Base-by-base conservation (phyloP, 2,113 vertebrate species). In the Otis tarda region DNA sequence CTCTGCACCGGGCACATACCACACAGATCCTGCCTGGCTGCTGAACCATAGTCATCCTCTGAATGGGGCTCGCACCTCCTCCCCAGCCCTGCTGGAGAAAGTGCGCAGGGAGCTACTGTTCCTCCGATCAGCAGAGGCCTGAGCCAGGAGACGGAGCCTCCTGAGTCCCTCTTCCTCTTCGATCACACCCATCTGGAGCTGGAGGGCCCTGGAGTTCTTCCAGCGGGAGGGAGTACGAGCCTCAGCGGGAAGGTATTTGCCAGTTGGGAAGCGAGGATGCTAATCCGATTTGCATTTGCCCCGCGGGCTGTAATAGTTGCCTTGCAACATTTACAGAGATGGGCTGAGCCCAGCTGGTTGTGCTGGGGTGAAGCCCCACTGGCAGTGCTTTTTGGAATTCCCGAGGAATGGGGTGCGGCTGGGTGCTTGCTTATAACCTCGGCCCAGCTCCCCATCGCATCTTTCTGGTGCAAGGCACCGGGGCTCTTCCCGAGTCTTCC, bases 281-380 rank as follows among this genome's bases (percentile, higher is more conserved):
- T 93, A 59, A 95, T 85, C 7, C 7, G 1, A 86, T 96, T 89
- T 93, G 52, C 93, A 90, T 96, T 95, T 92, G 45, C 78, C 90
- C 81, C 7, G 12, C 3, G 10, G 94, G 93, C 69, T 87, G 39
- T 37, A 92, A 97, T 91, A 96, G 92, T 95, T 95, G 90, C 95
- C 92, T 94, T 96, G 93, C 95, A 97, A 96, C 87, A 92, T 91
- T 95, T 92, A 94, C 50, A 87, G 92, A 94, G 84, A 43, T 92
- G 79, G 87, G 95, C 89, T 84, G 86, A 93, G 67, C 89, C 87
- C 27, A 2, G 10, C 8, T 88, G 84, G 89, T 86, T 95, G 81
- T 90, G 93, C 71, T 79, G 87, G 90, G 88, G 91, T 88, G 91
- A 95, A 93, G 77, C 80, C 89, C 89, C 89, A 91, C 76, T 91